These are phyloP conservation scores for Lithophane semibrunnea DNA, from an alignment of 2,888 invertebrate genomes.

Conservation along the genomic window DNA sequence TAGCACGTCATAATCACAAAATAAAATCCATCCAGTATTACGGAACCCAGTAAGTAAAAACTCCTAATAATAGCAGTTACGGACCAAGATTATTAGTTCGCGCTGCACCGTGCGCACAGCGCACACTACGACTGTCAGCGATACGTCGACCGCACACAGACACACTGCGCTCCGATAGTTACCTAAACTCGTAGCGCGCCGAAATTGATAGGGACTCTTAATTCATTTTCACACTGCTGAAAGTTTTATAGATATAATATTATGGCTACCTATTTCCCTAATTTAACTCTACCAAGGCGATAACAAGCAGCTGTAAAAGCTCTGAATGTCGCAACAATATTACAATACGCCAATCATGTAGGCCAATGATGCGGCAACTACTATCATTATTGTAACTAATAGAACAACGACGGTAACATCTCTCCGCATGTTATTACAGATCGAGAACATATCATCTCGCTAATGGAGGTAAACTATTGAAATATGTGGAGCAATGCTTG, in stretches of 20 bases:
- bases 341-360: slow-evolving; percentile 42
- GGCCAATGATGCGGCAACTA: slow-evolving; percentile 33
- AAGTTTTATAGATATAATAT: background rate
- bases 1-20: too few species aligned
- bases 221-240: background rate
- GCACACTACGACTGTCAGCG: too few species aligned
- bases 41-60: too few species aligned
- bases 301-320: slow-evolving; percentile 4
- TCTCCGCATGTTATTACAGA: slow-evolving; percentile 33
- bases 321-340: slow-evolving; percentile 11
- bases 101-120: too few species aligned
- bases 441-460: slow-evolving; percentile 39
- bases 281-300: too few species aligned
- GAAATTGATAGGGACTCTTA: background rate
- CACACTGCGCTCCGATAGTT: too few species aligned
- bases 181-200: too few species aligned
- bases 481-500: slow-evolving; percentile 34
- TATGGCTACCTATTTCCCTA: background rate
- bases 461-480: slow-evolving; percentile 42
- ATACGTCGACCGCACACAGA: too few species aligned
- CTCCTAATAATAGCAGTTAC: too few species aligned
- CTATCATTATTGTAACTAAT: slow-evolving; percentile 37
- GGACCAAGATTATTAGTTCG: too few species aligned
- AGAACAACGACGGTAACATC: slow-evolving; percentile 48
- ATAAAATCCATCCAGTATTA: too few species aligned